Evolutionary conservation across 2,113 vertebrate species (phyloP).

Genomic region (Trochalopteron elliotii): DNA sequence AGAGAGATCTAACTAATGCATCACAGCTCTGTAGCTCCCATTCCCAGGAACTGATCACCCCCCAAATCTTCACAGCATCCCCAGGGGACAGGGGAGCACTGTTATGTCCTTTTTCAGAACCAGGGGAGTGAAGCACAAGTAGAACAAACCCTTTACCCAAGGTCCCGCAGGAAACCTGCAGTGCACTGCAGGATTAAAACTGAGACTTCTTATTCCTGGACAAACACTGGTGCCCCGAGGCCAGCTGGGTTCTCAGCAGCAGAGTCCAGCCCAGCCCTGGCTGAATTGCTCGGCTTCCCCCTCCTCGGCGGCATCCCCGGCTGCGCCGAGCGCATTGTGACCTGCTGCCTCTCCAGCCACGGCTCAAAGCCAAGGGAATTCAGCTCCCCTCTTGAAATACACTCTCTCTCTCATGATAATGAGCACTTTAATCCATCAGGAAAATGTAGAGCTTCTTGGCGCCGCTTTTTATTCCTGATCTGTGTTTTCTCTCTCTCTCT

Average conservation of each 20-base stretch:
- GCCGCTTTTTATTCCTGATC: conserved; percentile 58
- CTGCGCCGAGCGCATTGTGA: neutral
- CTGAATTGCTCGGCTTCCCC: neutral
- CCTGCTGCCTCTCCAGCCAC: neutral
- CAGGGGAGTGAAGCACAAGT: neutral
- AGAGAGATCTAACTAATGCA: neutral
- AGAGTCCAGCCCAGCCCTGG: neutral
- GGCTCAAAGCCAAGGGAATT: conserved; percentile 53
- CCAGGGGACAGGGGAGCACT: neutral
- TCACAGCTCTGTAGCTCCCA: neutral
- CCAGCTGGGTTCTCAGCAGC: neutral
- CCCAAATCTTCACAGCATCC: neutral
- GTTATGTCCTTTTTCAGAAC: neutral
- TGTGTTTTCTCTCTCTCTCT: conserved; percentile 56
- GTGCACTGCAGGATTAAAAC: neutral
- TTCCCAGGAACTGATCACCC: neutral
- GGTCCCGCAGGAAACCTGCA: neutral
- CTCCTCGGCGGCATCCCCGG: neutral
- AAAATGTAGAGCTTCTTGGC: conserved; percentile 67
- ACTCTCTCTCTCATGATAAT: conserved; percentile 52
- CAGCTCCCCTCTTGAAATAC: conserved; percentile 13
- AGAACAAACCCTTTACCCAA: neutral
- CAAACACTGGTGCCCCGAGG: neutral
- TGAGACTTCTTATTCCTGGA: neutral
- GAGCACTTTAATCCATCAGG: conserved; percentile 67